Conservation (phyloP, 2,797 vertebrate species). For the Protonibea diacanthus region DNA sequence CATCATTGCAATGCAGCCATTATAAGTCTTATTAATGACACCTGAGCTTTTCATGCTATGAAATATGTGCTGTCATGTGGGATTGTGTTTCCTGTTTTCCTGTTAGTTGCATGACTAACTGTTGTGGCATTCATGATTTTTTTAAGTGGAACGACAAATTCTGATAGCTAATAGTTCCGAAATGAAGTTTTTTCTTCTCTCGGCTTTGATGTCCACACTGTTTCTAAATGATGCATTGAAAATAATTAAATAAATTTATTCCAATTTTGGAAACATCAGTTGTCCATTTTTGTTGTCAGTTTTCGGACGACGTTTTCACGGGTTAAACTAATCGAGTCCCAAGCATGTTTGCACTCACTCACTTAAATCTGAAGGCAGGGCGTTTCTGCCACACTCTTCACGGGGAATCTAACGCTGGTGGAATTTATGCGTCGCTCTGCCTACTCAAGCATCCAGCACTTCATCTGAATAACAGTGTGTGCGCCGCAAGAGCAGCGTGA, state of each 20-base stretch:
- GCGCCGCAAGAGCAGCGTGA: conserved; percentile 55
- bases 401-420: conserved; percentile 38
- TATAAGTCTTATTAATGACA: neutral
- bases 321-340: conserved; percentile 12
- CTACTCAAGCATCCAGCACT: conserved; percentile 46
- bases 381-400: conserved; percentile 23
- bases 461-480: conserved; percentile 58
- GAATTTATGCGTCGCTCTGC: conserved; percentile 42
- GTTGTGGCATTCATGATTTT: neutral
- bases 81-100: neutral
- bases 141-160: neutral
- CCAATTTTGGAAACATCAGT: neutral
- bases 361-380: conserved; percentile 11
- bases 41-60: neutral
- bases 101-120: neutral
- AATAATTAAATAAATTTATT: neutral
- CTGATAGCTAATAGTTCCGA: too few relatives aligned
- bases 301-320: neutral
- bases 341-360: neutral
- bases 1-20: neutral
- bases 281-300: too few relatives aligned
- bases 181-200: neutral
- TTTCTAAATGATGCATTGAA: neutral
- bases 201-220: neutral
- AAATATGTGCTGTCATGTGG: neutral